A percentile compares a stretch with the other conserved stretches of the same genome.
Evolutionary conservation across 2,888 invertebrate species (phyloP).

Genomic region (Thymelicus acteon): DNA sequence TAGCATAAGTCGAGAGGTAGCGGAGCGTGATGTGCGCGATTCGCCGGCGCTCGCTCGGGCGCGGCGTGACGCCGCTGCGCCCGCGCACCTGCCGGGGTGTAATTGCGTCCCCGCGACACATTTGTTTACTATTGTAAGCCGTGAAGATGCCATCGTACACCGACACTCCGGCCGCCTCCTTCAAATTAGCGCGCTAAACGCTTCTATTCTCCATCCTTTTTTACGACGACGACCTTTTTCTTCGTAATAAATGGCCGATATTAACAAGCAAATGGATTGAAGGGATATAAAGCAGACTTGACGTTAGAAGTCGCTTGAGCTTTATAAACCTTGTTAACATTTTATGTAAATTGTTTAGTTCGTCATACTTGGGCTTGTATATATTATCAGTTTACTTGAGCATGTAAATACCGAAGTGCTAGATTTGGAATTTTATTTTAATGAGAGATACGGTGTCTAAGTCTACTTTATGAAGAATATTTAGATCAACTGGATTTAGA

Average conservation of each 20-base stretch:
- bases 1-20: constrained; percentile 78
- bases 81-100: constrained; percentile 54
- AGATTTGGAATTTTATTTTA: constrained; percentile 4
- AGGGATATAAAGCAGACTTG: constrained; percentile 26
- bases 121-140: constrained; percentile 83
- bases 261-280: constrained; percentile 29
- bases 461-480: constrained; percentile 1
- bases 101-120: constrained; percentile 80
- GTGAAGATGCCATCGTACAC: constrained; percentile 80
- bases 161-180: constrained; percentile 69
- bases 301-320: constrained; percentile 37
- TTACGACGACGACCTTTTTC: constrained; percentile 42
- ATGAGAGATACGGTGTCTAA: not conserved
- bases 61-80: constrained; percentile 63
- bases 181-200: constrained; percentile 76
- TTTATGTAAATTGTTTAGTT: constrained; percentile 16
- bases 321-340: constrained; percentile 21
- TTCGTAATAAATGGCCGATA: constrained; percentile 26
- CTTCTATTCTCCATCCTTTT: constrained; percentile 45
- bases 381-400: constrained; percentile 9
- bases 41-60: constrained; percentile 63
- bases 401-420: not conserved
- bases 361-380: constrained; percentile 16
- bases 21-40: constrained; percentile 78
- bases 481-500: not conserved